Evolutionary conservation across 2,113 vertebrate genomes (phyloP).

Genomic region (Phrynocephalus versicolor): DNA sequence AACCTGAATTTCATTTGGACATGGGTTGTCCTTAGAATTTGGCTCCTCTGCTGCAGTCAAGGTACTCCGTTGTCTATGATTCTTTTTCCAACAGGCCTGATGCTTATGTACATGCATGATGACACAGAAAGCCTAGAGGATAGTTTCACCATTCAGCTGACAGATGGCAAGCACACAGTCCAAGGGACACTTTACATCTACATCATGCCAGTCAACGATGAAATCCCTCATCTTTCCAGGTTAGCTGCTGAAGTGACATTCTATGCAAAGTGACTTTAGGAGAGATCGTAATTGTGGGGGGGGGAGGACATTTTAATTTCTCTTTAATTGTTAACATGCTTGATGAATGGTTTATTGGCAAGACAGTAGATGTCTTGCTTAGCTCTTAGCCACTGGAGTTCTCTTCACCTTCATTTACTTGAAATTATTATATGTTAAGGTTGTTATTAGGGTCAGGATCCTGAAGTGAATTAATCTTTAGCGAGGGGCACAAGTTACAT

Average conservation of each 20-base stretch:
- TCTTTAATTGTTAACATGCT: background rate
- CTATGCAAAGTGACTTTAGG: conserved; percentile 39
- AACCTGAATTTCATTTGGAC: background rate
- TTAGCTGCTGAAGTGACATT: conserved; percentile 78
- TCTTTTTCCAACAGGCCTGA: conserved; percentile 77
- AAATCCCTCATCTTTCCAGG: conserved; percentile 80
- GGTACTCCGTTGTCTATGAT: conserved; percentile 14
- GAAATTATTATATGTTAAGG: background rate
- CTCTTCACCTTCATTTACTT: background rate
- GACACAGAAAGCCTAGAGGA: conserved; percentile 88
- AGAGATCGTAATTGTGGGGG: conserved; percentile 6
- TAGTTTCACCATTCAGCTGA: conserved; percentile 81
- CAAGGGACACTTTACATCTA: conserved; percentile 80
- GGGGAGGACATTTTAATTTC: conserved; percentile 27
- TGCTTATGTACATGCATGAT: conserved; percentile 85
- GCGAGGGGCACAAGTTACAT: background rate
- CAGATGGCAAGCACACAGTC: conserved; percentile 87
- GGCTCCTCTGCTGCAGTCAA: fast-evolving
- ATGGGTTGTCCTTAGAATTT: background rate
- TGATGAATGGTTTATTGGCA: conserved; percentile 14
- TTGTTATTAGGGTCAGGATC: background rate
- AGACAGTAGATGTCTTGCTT: conserved; percentile 1
- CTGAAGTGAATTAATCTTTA: background rate
- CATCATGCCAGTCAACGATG: conserved; percentile 86
- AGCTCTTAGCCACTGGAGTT: background rate